Evolutionary conservation across 2,797 vertebrate genomes (phyloP).

Genomic region (Clarias platycephalus): DNA sequence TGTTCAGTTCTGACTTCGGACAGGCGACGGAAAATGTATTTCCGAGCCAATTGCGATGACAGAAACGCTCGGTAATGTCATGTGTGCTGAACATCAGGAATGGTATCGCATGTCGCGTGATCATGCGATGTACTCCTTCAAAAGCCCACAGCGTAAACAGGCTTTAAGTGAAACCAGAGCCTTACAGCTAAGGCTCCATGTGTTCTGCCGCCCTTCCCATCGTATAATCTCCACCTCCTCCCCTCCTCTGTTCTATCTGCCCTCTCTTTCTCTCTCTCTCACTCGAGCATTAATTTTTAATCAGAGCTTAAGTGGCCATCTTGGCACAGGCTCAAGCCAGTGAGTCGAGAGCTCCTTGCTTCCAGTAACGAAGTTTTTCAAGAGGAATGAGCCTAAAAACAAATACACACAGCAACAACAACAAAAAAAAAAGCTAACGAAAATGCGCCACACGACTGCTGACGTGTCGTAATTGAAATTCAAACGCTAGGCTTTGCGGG

Average conservation of each 20-base stretch:
- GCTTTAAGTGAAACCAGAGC: conserved; percentile 66
- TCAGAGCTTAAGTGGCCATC: conserved; percentile 80
- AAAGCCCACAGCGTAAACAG: conserved; percentile 45
- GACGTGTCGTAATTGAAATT: conserved; percentile 69
- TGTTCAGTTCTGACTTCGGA: not conserved
- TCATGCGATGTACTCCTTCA: conserved; percentile 24
- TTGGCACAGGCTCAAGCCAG: conserved; percentile 73
- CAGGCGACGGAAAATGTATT: not conserved
- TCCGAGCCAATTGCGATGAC: not conserved
- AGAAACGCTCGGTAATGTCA: not conserved
- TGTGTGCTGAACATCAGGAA: not conserved
- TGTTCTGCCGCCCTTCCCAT: conserved; percentile 43
- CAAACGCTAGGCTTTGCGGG: conserved; percentile 60
- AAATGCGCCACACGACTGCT: not conserved
- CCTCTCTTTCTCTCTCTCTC: conserved; percentile 54
- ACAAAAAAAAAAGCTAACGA: conserved; percentile 47
- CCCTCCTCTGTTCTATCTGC: conserved; percentile 41
- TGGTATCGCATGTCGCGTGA: conserved; percentile 8
- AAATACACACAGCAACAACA: conserved; percentile 57
- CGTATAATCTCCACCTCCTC: conserved; percentile 32
- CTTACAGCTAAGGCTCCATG: conserved; percentile 67
- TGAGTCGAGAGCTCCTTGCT: conserved; percentile 74
- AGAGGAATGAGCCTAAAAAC: conserved; percentile 74
- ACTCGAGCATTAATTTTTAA: conserved; percentile 81
- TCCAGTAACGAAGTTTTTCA: conserved; percentile 76